Percentiles rank a stretch among this genome's conserved stretches.
Conservation (phyloP, 2,888 invertebrate species). For the Sarcophaga variegata region DNA sequence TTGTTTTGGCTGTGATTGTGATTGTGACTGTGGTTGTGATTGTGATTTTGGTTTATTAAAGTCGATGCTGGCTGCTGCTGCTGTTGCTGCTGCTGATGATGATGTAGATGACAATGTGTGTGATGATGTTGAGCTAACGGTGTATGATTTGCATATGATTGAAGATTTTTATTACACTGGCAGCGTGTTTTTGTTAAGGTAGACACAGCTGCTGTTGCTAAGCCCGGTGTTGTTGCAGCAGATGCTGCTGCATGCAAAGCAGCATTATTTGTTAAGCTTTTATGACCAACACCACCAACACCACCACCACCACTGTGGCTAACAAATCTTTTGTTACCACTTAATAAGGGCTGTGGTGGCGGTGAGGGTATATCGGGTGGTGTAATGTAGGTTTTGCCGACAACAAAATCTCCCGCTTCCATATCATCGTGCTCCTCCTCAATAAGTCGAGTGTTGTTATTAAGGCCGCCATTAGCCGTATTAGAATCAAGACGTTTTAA, state of each 20-base stretch:
- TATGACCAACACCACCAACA: constrained; percentile 17
- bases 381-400: constrained; percentile 77
- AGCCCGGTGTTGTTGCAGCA: constrained; percentile 7
- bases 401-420: constrained; percentile 36
- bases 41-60: constrained; percentile 14
- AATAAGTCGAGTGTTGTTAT: constrained; percentile 37
- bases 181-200: constrained; percentile 58
- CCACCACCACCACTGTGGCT: constrained; percentile 4
- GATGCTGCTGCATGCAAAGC: neutral
- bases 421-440: constrained; percentile 21
- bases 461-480: constrained; percentile 23
- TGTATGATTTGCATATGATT: constrained; percentile 54
- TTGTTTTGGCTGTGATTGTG: constrained; percentile 43
- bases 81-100: constrained; percentile 41
- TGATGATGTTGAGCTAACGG: constrained; percentile 50
- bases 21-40: constrained; percentile 24
- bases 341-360: constrained; percentile 74
- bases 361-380: constrained; percentile 79
- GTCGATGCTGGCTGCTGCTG: constrained; percentile 21
- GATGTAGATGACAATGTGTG: constrained; percentile 45
- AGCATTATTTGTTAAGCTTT: constrained; percentile 18
- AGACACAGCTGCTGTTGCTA: neutral
- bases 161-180: constrained; percentile 63
- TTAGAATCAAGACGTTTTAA: constrained; percentile 60
- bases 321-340: constrained; percentile 61